These are phyloP conservation scores for Semnornis frantzii DNA, from an alignment of 2,113 vertebrate genomes.

Conservation along the genomic window DNA sequence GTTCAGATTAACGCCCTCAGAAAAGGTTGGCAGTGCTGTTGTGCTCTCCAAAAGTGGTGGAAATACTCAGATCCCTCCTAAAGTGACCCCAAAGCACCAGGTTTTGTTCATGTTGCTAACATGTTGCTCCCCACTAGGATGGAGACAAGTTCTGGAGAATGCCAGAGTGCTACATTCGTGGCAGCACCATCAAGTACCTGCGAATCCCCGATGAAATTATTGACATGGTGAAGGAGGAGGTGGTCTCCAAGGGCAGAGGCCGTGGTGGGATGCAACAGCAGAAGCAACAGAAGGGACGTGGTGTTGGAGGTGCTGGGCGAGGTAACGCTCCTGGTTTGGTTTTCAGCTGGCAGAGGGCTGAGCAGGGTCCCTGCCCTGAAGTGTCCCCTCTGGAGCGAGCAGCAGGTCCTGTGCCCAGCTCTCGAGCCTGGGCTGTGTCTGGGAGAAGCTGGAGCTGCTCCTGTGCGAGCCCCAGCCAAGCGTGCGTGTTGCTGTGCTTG, in stretches of 20 bases:
- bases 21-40: accelerated
- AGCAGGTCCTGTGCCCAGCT: accelerated
- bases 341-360: not conserved
- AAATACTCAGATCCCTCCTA: accelerated
- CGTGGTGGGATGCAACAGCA: slow-evolving; percentile 93
- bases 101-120: not conserved
- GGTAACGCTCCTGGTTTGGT: slow-evolving; percentile 69
- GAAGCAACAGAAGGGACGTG: slow-evolving; percentile 92
- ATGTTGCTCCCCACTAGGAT: slow-evolving; percentile 71
- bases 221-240: slow-evolving; percentile 98
- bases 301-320: slow-evolving; percentile 87
- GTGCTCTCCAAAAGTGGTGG: accelerated
- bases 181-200: slow-evolving; percentile 98
- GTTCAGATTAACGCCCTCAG: accelerated
- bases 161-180: slow-evolving; percentile 96
- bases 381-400: not conserved
- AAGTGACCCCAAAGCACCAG: accelerated
- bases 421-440: not conserved
- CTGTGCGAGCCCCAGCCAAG: not conserved
- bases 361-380: not conserved
- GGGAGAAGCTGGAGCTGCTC: not conserved
- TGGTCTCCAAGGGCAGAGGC: slow-evolving; percentile 91
- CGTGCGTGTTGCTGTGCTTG: not conserved
- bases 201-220: slow-evolving; percentile 97
- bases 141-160: slow-evolving; percentile 99